These are phyloP conservation scores for Burhinus bistriatus DNA, from an alignment of 2,113 vertebrate species.

Conservation along the genomic window DNA sequence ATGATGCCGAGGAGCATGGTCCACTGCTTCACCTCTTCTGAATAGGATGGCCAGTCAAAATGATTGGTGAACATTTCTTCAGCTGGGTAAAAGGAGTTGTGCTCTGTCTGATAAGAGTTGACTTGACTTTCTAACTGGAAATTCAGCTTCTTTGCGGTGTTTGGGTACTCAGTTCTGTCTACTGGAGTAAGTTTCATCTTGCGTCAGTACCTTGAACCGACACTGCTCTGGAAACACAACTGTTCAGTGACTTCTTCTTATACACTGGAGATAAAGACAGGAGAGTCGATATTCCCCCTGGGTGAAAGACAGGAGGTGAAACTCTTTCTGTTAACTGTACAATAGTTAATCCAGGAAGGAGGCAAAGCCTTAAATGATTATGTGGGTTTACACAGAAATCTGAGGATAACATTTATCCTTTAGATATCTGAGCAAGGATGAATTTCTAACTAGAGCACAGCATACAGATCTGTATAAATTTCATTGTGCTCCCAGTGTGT, in stretches of 20 bases:
- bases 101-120: neutral
- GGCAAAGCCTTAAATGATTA: constrained; percentile 63
- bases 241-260: constrained; percentile 11
- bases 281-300: neutral
- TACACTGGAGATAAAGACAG: constrained; percentile 48
- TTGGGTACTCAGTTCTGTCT: neutral
- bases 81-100: neutral
- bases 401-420: constrained; percentile 68
- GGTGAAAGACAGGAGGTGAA: neutral
- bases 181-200: constrained; percentile 13
- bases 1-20: constrained; percentile 33
- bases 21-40: constrained; percentile 20
- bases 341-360: constrained; percentile 52
- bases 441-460: constrained; percentile 31
- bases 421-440: constrained; percentile 27
- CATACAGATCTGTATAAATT: neutral
- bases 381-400: constrained; percentile 57
- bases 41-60: neutral
- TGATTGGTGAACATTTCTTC: neutral
- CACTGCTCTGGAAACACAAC: constrained; percentile 1
- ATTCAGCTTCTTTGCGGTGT: neutral
- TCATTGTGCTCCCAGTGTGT: constrained; percentile 3
- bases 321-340: constrained; percentile 31
- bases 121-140: constrained; percentile 18
- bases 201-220: neutral